Base-by-base conservation (phyloP, 1,140 invertebrate species). In the Pemphigus obesinymphae region DNA sequence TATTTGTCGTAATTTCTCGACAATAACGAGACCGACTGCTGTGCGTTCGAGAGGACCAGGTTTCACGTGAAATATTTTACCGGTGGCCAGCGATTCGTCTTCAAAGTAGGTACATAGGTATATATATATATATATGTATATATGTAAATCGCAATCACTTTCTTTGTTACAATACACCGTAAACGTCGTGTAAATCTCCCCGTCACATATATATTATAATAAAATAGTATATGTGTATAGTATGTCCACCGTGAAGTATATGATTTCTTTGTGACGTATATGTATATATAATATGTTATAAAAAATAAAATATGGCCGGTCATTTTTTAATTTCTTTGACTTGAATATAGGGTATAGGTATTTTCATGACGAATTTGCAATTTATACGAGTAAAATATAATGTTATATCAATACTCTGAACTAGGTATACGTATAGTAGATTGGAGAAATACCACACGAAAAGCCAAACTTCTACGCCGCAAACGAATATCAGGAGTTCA, bases 31-130 rank as follows among this genome's bases (percentile, higher is more conserved):
- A 68, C 34, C 63, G 63, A 68, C 63, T 23, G 63, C 72, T 75
- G 72, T 75, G 45, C 43, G 29, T 40, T 7, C 29, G 31, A 23
- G 13, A 58, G 20, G 34, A 78, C n/a, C 29, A 78, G 34, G 26
- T 80, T 80, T 80, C 55, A 61, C 76, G 76, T 80, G 55, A 61
- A 80, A 80, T 80, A 80, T 80, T 55, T 3, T 50, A 61, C 50
- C 20, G 10, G 34, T 63, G 34, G 23, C 50, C 4, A 78, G 26
- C n/a, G n/a, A n/a, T 76, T 76, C 50, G 34, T 76, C n/a, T 34
- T 34, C 7, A 10, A 23, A n/a, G 3, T 66, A n/a, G 3, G 3
- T n/a, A n/a, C n/a, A n/a, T n/a, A n/a, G n/a, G n/a, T n/a, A 20
- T 10, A 43, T 43, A 11, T 66, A 66, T 8, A 10, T 20, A 29